Percentiles rank a stretch among this genome's conserved stretches.
Evolutionary conservation across 2,113 vertebrate species (phyloP).

Genomic region (Nesogale talazaci): DNA sequence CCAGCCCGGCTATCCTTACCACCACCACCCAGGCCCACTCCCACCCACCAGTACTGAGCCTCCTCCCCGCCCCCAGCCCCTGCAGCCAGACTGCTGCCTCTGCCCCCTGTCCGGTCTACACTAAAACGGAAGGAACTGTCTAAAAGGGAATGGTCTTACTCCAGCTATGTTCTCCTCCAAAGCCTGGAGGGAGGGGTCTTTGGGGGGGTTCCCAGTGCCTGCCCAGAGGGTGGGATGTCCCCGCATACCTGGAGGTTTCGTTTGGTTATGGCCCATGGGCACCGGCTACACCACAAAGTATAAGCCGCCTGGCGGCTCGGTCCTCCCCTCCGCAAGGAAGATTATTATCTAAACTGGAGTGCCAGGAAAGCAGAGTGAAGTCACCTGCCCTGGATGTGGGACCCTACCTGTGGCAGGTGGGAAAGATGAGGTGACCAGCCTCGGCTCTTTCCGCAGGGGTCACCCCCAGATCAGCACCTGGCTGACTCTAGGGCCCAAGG

Average conservation of each 20-base stretch:
- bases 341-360: background rate
- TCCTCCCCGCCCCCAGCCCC: constrained; percentile 29
- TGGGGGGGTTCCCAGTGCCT: background rate
- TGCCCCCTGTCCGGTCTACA: constrained; percentile 53
- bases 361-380: background rate
- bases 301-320: background rate
- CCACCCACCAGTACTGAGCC: constrained; percentile 46
- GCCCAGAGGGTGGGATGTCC: background rate
- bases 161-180: background rate
- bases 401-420: background rate
- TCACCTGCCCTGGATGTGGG: background rate
- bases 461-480: background rate
- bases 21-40: constrained; percentile 43
- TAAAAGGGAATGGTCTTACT: constrained; percentile 47
- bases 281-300: background rate
- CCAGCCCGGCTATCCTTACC: background rate
- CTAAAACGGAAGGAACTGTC: constrained; percentile 68
- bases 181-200: background rate
- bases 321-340: background rate
- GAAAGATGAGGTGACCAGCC: background rate
- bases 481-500: background rate
- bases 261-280: background rate
- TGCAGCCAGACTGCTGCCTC: constrained; percentile 48
- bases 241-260: constrained; percentile 57
- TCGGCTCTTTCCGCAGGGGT: background rate